Percentiles rank a stretch among this genome's conserved stretches.
Conservation (phyloP, 2,113 vertebrate species). For the Henicopernis longicauda region DNA sequence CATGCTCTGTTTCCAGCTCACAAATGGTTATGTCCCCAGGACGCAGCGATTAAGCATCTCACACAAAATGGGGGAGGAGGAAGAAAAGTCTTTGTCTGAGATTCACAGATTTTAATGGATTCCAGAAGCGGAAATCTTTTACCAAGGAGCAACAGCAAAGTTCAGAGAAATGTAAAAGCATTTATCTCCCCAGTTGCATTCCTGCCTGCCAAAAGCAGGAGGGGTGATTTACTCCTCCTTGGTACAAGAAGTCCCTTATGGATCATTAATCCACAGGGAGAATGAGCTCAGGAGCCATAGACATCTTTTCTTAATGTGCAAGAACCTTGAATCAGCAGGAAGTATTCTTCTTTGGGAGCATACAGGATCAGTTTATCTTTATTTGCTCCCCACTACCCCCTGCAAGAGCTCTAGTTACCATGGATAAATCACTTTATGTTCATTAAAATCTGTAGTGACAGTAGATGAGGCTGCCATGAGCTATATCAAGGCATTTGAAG, state of each 20-base stretch:
- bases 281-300: not conserved
- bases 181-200: not conserved
- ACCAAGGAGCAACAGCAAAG: not conserved
- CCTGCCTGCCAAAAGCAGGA: not conserved
- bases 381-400: not conserved
- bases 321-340: not conserved
- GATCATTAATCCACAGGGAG: not conserved
- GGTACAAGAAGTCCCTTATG: not conserved
- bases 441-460: not conserved
- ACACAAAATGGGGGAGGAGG: not conserved
- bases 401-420: not conserved
- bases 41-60: constrained; percentile 14
- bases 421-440: not conserved
- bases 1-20: not conserved
- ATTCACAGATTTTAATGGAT: constrained; percentile 9
- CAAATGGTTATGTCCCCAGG: not conserved
- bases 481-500: not conserved
- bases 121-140: constrained; percentile 39
- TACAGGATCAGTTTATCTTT: not conserved
- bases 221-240: not conserved
- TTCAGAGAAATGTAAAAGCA: constrained; percentile 40
- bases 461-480: not conserved
- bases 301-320: not conserved
- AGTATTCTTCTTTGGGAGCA: not conserved
- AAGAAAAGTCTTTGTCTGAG: not conserved